Evolutionary conservation across 2,113 vertebrate genomes (phyloP), one percentile per base, ranked within the genome.

Genomic region (Trichechus manatus): DNA sequence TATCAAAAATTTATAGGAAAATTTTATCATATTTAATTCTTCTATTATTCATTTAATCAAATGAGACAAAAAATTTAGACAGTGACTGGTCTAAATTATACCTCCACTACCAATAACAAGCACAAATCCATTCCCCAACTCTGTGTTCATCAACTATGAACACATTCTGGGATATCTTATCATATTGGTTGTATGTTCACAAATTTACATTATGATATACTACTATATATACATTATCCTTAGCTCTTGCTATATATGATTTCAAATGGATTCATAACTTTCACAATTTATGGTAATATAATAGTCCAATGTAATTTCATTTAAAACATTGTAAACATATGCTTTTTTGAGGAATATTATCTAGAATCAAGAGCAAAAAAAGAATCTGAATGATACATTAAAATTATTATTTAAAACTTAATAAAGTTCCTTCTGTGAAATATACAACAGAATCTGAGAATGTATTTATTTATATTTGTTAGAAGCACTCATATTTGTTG

Each of bases 351-450:
- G 59, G 9, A 78, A 64, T 31, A 0, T 25, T 96, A 61, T 59
- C 89, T 96, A 86, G 13, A 91, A 22, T 85, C 7, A 88, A 91
- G 88, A 74, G 9, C 27, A 63, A 83, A 63, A 86, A 27, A 36
- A 29, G 14, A 59, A 9, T 59, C 6, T 93, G 15, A 77, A 74
- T 87, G 17, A 66, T 66, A 83, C 3, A 61, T 17, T 61, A 56
- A 93, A 80, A 66, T 77, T 85, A 89, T 6, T 75, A 47, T 50
- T 89, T n/a, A 44, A 81, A 68, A 83, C 27, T 94, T 42, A 82
- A 75, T 56, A 79, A 5, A 50, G 9, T 78, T 89, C 10, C n/a
- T 22, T 81, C 44, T 47, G 36, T 56, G 36, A 66, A 80, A 77
- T 20, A 63, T 8, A n/a, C 1, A 83, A 70, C 17, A 89, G 39